phyloP scores from a whole-genome alignment of 1,140 invertebrate species.

The Caenorhabditis remanei region DNA sequence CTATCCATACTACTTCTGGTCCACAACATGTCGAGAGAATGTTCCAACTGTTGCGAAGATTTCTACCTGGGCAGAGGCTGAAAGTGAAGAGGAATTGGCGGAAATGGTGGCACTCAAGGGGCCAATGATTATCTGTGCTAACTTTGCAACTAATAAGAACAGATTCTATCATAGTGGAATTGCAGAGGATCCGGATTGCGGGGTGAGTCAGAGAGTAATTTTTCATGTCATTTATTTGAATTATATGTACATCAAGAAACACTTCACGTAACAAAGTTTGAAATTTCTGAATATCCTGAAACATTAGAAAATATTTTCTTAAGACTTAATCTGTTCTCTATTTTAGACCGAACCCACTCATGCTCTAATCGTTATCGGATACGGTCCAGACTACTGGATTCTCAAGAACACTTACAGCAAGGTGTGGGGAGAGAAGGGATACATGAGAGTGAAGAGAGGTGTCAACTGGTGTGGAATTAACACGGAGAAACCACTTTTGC shows the following conservation, averaged over 20 bases:
- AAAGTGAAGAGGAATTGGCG: slow-evolving; percentile 5
- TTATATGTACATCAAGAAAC: too few species aligned
- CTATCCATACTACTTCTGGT: slow-evolving; percentile 37
- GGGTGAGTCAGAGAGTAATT: background rate
- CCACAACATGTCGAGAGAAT: background rate
- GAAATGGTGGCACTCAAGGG: background rate
- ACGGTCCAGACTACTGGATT: slow-evolving; percentile 30
- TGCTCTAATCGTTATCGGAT: background rate
- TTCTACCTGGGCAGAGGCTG: background rate
- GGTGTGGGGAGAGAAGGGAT: slow-evolving; percentile 17
- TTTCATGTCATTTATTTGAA: too few species aligned
- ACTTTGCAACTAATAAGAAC: slow-evolving; percentile 24
- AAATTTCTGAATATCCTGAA: too few species aligned
- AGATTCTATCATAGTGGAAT: slow-evolving; percentile 18
- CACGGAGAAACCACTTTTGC: slow-evolving; percentile 16
- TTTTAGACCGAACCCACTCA: slow-evolving; percentile 29
- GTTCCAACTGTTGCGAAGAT: slow-evolving; percentile 16
- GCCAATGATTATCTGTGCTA: slow-evolving; percentile 31
- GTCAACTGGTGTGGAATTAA: slow-evolving; percentile 41
- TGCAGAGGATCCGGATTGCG: slow-evolving; percentile 35
- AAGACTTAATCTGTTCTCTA: too few species aligned
- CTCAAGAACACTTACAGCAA: slow-evolving; percentile 38
- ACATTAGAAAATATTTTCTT: too few species aligned
- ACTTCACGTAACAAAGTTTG: too few species aligned
- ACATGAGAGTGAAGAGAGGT: slow-evolving; percentile 22